Evolutionary conservation across 2,888 invertebrate species (phyloP), one percentile per base, ranked within the genome.

Genomic region (Ctenicera cuprea): DNA sequence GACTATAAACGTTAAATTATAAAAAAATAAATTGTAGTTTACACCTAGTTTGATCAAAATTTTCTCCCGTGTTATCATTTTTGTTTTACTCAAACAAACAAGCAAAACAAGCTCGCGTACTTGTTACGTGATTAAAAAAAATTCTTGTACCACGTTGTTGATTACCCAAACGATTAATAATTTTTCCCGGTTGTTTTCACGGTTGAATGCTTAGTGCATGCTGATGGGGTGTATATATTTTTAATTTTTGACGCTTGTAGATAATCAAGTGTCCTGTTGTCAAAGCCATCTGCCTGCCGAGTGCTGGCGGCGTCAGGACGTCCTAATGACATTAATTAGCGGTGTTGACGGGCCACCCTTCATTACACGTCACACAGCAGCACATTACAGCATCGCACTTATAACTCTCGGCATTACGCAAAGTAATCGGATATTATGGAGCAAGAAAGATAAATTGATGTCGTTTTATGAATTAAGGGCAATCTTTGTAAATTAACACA

Each of bases 301-400:
- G 74, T 43, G 43, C 75, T 71, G 67, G 62, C 71, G 69, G 65
- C 73, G 66, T 71, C 73, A 65, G 74, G 64, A 67, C 71, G 69
- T 45, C 75, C 73, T 76, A 78, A 78, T 78, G 77, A 75, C 77
- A 75, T 78, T 75, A 78, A 78, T 78, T 78, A 78, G 76, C 59
- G 62, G 69, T 73, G 76, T 78, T 76, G 77, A 78, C 74, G 76
- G 73, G 73, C 71, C 73, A 77, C 69, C 72, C 67, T 75, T 68
- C 59, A 68, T 68, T 68, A 38, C 41, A 59, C 59, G 68, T 68
- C 68, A 68, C 43, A 22, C 45, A 54, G 37, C 20, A 59, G 30
- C 20, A 22, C 45, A 41, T 54, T 62, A 62, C 43, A 33, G 22
- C 18, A 54, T 38, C 52, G 37, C 65, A 54, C 52, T 66, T 38